Evolutionary conservation across 2,888 invertebrate species (phyloP).

Genomic region (Sialis fuliginosa): DNA sequence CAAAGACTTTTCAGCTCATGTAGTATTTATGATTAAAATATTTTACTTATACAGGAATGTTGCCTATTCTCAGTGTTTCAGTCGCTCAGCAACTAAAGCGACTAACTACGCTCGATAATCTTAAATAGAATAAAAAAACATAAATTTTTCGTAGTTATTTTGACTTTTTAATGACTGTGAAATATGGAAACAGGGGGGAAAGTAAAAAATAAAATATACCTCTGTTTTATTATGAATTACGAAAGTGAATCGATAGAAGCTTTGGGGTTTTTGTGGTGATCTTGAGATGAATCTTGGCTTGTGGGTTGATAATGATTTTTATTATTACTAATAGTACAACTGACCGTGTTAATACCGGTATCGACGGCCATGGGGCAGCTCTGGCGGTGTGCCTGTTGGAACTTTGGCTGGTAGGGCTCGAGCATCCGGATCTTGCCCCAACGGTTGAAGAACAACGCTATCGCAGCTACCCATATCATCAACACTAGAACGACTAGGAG

Average conservation of each 20-base stretch:
- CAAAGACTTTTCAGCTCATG: too few relatives aligned
- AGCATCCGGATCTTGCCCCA: slow-evolving; percentile 91
- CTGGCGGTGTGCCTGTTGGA: slow-evolving; percentile 61
- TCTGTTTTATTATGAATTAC: not conserved
- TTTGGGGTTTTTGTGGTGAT: too few relatives aligned
- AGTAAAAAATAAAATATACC: not conserved
- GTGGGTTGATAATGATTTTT: not conserved
- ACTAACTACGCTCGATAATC: too few relatives aligned
- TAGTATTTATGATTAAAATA: too few relatives aligned
- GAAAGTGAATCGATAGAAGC: too few relatives aligned
- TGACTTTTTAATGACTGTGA: not conserved
- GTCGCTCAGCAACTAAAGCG: too few relatives aligned
- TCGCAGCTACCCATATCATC: slow-evolving; percentile 76
- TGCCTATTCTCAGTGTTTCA: too few relatives aligned
- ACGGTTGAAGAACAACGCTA: slow-evolving; percentile 80
- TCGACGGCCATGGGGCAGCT: slow-evolving; percentile 43
- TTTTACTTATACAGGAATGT: too few relatives aligned
- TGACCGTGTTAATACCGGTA: slow-evolving; percentile 4
- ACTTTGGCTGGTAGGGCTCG: slow-evolving; percentile 81
- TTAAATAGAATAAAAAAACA: too few relatives aligned
- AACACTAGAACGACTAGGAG: slow-evolving; percentile 71
- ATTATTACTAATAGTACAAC: not conserved
- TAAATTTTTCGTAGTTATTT: not conserved
- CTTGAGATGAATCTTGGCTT: too few relatives aligned
- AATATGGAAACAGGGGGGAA: too few relatives aligned